Evolutionary conservation across 2,797 vertebrate genomes (phyloP).

Genomic region (Peromyscus aztecus): DNA sequence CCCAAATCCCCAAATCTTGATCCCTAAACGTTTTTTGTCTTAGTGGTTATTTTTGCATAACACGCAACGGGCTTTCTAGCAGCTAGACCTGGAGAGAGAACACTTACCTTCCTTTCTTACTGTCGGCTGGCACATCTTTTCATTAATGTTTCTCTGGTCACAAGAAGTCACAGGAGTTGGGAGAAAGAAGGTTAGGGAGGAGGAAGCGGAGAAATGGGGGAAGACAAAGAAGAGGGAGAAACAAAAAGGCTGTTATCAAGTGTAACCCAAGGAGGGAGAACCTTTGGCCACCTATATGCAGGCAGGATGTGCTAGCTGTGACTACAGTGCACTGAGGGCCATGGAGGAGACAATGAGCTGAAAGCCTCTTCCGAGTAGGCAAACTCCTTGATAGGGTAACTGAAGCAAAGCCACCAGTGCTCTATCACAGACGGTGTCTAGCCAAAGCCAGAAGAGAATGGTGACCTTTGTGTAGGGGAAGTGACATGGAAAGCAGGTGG

Average conservation of each 20-base stretch:
- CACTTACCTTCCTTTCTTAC: neutral
- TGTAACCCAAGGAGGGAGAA: neutral
- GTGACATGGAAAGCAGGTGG: neutral
- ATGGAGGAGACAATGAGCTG: neutral
- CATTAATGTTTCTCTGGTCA: neutral
- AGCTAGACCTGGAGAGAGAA: neutral
- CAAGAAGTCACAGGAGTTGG: neutral
- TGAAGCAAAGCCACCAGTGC: neutral
- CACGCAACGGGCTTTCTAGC: neutral
- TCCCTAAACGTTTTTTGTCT: neutral
- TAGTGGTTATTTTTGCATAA: neutral
- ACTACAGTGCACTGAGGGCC: neutral
- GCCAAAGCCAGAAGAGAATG: neutral
- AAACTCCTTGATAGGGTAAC: neutral
- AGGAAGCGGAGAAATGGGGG: neutral
- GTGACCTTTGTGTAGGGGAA: neutral
- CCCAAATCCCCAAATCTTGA: neutral
- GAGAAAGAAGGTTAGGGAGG: too few relatives aligned
- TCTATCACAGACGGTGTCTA: neutral
- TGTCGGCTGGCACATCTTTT: neutral
- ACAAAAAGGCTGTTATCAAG: neutral
- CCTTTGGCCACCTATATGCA: too few relatives aligned
- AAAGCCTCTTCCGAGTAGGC: neutral
- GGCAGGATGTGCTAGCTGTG: neutral
- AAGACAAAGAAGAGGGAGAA: neutral